These are phyloP conservation scores for Melipona beecheii DNA, from an alignment of 2,888 invertebrate genomes.

Conservation along the genomic window DNA sequence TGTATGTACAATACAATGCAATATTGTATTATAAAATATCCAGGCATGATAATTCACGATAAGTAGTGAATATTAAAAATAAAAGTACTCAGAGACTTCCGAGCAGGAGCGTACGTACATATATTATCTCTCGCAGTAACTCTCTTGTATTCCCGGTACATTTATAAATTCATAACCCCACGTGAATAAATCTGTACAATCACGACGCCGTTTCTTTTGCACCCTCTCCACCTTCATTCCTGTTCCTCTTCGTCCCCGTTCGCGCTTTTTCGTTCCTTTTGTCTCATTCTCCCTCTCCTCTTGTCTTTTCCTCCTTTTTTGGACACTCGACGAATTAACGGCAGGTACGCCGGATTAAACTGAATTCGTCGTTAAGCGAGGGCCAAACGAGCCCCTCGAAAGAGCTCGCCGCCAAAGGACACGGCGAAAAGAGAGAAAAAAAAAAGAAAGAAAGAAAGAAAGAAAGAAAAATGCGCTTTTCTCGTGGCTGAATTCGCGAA, in stretches of 20 bases:
- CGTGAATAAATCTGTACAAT: constrained; percentile 17
- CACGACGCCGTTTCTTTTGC: background rate
- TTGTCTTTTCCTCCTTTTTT: background rate
- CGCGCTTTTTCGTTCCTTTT: too few relatives aligned
- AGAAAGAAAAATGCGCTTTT: constrained; percentile 8
- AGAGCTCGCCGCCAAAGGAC: background rate
- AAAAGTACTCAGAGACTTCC: too few relatives aligned
- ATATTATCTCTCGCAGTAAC: background rate
- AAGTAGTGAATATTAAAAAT: too few relatives aligned
- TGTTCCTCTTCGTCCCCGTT: background rate
- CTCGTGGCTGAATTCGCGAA: constrained; percentile 15
- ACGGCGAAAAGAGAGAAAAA: background rate
- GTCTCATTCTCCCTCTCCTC: too few relatives aligned
- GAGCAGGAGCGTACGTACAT: too few relatives aligned
- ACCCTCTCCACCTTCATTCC: background rate
- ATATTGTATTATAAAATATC: too few relatives aligned
- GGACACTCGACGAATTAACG: constrained; percentile 43
- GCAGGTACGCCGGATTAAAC: constrained; percentile 22
- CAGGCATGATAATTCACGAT: too few relatives aligned
- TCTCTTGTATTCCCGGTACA: background rate
- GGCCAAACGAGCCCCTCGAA: constrained; percentile 25
- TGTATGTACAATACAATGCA: too few relatives aligned
- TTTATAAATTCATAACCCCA: constrained; percentile 23
- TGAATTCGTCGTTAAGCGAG: constrained; percentile 36
- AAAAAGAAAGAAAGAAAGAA: background rate